Evolutionary conservation across 2,113 vertebrate species (phyloP), one percentile per base, ranked within the genome.

Genomic region (Scolopax mira): DNA sequence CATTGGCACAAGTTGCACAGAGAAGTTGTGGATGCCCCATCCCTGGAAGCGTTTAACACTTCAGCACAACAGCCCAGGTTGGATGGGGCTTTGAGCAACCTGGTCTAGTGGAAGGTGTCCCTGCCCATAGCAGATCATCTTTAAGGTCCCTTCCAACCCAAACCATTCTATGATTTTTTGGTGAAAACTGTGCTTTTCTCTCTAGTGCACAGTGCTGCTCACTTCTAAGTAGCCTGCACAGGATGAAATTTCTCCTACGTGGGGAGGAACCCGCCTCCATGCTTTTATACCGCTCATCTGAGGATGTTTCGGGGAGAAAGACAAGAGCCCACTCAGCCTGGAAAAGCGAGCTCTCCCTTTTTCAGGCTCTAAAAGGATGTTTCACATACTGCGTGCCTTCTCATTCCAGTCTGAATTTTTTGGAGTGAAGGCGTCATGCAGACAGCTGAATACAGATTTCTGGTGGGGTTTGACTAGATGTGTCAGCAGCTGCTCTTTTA

Each of bases 191-290:
- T 5, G 25, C 9, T 19, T 41, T 37, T 55, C 3, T 10, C 11
- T 9, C 3, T 3, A 4, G 7, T 1, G 37, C 15, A 0, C 19
- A 1, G 49, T 2, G 44, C 6, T 27, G 49, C 16, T 64, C 0
- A 1, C 19, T 57, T 11, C 18, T 62, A 6, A 3, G 13, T 4
- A 3, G 1, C 4, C 21, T n/a, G 4, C 2, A 0, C 1, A 5
- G 31, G 57, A 0, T 25, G 31, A 4, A 6, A 0, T 48, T 48
- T n/a, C 23, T 11, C 12, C 7, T 44, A 0, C 2, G 5, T 0
- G 1, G 16, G 17, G 7, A 2, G 24, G 35, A 83, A 2, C 15
- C 23, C 4, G 0, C 6, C 27, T 11, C 15, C 14, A 0, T 8
- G 21, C 4, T 7, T 14, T 2, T 10, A 8, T 10, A 2, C 4